Conservation (phyloP, 2,797 vertebrate genomes). For the Gallinago solitaria region DNA sequence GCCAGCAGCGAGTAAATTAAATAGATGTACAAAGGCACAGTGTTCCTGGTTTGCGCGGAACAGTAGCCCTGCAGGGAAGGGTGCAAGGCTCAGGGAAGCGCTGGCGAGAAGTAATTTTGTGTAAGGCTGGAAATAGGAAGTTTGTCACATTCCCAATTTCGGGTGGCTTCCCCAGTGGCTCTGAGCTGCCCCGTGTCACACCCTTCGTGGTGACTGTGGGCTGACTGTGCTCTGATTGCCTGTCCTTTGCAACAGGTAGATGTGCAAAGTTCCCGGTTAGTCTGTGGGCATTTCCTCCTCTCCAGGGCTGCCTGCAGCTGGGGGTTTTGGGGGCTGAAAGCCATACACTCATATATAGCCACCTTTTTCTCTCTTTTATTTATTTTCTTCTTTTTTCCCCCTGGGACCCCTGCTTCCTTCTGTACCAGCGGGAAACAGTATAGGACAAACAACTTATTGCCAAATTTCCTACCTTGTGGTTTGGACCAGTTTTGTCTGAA, state of each 20-base stretch:
- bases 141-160: background rate
- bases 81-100: background rate
- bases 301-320: background rate
- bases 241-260: background rate
- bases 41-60: background rate
- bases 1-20: slow-evolving; percentile 3
- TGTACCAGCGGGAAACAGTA: background rate
- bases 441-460: background rate
- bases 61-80: background rate
- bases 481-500: background rate
- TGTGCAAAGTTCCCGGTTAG: background rate
- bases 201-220: accelerated
- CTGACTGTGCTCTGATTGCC: background rate
- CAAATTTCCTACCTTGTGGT: background rate
- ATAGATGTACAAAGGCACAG: background rate
- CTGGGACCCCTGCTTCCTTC: background rate
- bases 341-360: background rate
- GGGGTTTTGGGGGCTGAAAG: background rate
- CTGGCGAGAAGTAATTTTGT: background rate
- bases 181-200: background rate
- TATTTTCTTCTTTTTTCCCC: accelerated
- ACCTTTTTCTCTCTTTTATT: background rate
- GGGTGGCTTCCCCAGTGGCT: background rate
- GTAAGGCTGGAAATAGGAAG: background rate
- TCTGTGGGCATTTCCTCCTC: accelerated